Conservation (phyloP, 2,888 invertebrate genomes). For the Eretmocerus hayati region DNA sequence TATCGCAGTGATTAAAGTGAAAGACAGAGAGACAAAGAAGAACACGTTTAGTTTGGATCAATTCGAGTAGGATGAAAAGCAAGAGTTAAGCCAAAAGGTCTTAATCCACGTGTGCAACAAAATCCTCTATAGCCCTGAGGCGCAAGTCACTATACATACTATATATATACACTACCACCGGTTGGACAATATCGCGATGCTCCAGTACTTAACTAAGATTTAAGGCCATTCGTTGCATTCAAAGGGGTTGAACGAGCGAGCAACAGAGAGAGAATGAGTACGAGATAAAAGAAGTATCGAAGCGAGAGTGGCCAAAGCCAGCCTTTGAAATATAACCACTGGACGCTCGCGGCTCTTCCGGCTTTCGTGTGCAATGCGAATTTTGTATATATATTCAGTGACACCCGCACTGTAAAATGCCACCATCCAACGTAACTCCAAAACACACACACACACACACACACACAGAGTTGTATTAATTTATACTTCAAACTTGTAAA, state of each 20-base stretch:
- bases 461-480: too few relatives aligned
- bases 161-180: too few relatives aligned
- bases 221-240: slow-evolving; percentile 7
- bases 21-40: too few relatives aligned
- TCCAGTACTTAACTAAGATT: slow-evolving; percentile 20
- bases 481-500: too few relatives aligned
- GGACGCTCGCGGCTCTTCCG: slow-evolving; percentile 9
- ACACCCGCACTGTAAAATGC: not conserved
- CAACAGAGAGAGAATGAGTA: not conserved
- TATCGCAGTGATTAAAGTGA: too few relatives aligned
- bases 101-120: too few relatives aligned
- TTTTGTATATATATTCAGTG: slow-evolving; percentile 8
- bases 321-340: slow-evolving; percentile 1
- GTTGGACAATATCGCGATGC: not conserved
- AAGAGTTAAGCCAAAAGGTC: too few relatives aligned
- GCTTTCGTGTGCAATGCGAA: slow-evolving; percentile 8
- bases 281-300: slow-evolving; percentile 2
- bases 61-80: too few relatives aligned
- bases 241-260: not conserved
- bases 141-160: too few relatives aligned
- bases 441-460: too few relatives aligned
- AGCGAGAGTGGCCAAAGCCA: slow-evolving; percentile 1
- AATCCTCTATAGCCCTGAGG: too few relatives aligned
- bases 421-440: slow-evolving; percentile 19
- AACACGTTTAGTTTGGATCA: too few relatives aligned